Evolutionary conservation across 2,113 vertebrate genomes (phyloP).

Genomic region (Caretta caretta): DNA sequence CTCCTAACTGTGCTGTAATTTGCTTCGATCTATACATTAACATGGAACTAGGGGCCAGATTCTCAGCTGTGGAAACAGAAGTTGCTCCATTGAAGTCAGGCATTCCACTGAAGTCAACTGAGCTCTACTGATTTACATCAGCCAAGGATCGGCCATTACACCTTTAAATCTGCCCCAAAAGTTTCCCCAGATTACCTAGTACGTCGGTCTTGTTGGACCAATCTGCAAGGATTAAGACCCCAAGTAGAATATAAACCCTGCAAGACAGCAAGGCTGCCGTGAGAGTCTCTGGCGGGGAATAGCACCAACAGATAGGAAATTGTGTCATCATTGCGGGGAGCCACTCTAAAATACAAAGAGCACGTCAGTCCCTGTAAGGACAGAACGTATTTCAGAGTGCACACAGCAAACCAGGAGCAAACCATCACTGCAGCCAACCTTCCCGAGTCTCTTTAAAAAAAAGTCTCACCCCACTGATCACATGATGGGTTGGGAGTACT

Average conservation of each 20-base stretch:
- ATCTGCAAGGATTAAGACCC: background rate
- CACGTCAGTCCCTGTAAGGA: background rate
- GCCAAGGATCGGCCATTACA: background rate
- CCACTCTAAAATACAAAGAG: background rate
- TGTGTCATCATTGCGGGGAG: background rate
- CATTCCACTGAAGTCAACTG: background rate
- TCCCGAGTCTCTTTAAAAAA: background rate
- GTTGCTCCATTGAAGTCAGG: background rate
- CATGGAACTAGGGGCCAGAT: background rate
- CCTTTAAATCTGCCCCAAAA: background rate
- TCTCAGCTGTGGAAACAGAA: background rate
- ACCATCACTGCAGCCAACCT: background rate
- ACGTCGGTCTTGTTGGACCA: background rate
- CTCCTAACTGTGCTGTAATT: background rate
- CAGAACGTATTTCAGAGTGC: background rate
- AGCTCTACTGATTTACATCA: background rate
- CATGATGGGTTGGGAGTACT: background rate
- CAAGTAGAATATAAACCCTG: background rate
- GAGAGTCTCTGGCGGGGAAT: background rate
- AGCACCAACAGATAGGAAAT: background rate
- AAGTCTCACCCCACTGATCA: background rate
- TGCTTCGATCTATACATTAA: background rate
- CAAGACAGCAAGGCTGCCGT: background rate
- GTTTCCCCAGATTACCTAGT: background rate
- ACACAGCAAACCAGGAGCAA: background rate